Conservation (phyloP, 2,888 invertebrate species). For the Mamestra brassicae region DNA sequence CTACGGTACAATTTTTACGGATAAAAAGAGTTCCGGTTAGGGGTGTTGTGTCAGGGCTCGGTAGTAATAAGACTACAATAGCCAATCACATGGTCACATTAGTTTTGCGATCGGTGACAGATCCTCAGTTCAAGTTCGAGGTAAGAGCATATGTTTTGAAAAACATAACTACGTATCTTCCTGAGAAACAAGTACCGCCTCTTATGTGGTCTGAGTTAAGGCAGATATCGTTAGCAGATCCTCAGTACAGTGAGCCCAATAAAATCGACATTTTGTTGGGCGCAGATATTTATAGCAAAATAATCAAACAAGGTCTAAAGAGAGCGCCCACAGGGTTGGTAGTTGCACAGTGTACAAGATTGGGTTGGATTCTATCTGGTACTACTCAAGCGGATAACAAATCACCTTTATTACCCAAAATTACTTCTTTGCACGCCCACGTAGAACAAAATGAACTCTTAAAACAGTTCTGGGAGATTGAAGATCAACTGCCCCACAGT, state of each 20-base stretch:
- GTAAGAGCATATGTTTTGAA: neutral
- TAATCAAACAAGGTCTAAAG: neutral
- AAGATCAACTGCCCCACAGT: constrained; percentile 5
- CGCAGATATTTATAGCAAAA: constrained; percentile 3
- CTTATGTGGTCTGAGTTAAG: constrained; percentile 2
- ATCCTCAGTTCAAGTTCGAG: constrained; percentile 1
- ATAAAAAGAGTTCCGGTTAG: constrained; percentile 12
- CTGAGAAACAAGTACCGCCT: constrained; percentile 6
- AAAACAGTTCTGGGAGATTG: constrained; percentile 4
- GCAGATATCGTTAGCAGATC: constrained; percentile 2
- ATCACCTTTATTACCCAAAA: neutral
- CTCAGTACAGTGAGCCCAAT: constrained; percentile 5
- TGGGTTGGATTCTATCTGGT: constrained; percentile 3
- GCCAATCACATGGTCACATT: constrained; percentile 9
- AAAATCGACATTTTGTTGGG: neutral
- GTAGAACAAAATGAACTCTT: neutral
- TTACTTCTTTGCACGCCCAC: constrained; percentile 6
- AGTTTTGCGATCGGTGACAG: constrained; percentile 3
- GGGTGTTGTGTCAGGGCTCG: constrained; percentile 4
- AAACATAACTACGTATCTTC: constrained; percentile 3
- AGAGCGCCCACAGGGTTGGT: constrained; percentile 2
- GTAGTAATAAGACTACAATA: constrained; percentile 6
- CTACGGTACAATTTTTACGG: constrained; percentile 8
- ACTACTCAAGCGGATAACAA: neutral
- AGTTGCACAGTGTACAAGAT: constrained; percentile 2